Base-by-base conservation (phyloP, 2,113 vertebrate genomes). In the Cyprinodon variegatus region DNA sequence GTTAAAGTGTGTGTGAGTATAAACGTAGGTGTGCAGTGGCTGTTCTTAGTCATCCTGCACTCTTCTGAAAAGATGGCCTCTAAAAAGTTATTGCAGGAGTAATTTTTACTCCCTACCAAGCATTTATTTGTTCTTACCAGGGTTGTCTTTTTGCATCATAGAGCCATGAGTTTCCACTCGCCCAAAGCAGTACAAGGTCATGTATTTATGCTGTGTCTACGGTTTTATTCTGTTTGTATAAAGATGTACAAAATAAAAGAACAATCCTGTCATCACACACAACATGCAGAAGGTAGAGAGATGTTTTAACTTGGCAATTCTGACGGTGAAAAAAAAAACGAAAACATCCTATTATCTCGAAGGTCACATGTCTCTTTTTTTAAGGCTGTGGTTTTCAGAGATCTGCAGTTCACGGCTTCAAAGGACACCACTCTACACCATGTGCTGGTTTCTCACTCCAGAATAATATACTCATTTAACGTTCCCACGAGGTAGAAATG, bases 371-470 rank as follows among this genome's bases (percentile, higher is more conserved):
- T 79, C 86, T 86, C 5, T 60, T 89, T 86, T 87, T 76, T 86
- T 83, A 72, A 57, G 76, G 78, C 77, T 92, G 91, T 87, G 89
- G 92, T 91, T 89, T 91, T 83, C 68, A 86, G 65, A 84, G 77
- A 67, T 70, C 76, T 81, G 83, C 81, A 84, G 66, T 84, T 86
- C 53, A 81, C 81, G 13, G 75, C 87, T 88, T 91, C 90, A 91
- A 84, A 88, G 53, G 87, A 81, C 83, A 61, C 65, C 41, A 11
- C 79, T 72, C 62, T 84, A 82, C 88, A 79, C 72, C 65, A 46
- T 61, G 68, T 72, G 65, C 61, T 84, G 74, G 74, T 83, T 88
- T 88, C 82, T 86, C 84, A 70, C 80, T 87, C 83, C 83, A 78
- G 57, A 86, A 83, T 79, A 76, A 82, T 71, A 61, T 20, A 41